phyloP scores from a whole-genome alignment of 2,113 vertebrate genomes.

The Pluvialis apricaria region DNA sequence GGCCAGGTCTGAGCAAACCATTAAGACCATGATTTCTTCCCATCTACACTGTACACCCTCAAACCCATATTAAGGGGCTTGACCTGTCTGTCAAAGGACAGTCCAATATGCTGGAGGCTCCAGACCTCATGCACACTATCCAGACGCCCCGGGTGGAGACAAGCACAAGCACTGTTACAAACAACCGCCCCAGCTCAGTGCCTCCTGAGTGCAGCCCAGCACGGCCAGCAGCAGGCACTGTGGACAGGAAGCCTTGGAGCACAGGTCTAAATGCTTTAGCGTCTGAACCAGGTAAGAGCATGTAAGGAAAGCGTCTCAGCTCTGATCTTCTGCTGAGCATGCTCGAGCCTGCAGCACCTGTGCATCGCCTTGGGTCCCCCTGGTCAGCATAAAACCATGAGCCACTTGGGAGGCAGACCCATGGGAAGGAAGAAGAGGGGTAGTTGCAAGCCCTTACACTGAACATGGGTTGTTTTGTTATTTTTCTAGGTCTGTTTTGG shows the following conservation, averaged over 20 bases:
- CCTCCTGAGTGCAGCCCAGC: neutral
- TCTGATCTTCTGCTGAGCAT: neutral
- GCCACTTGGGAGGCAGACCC: neutral
- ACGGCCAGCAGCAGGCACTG: neutral
- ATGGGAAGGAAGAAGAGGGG: neutral
- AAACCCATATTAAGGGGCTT: neutral
- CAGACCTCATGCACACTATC: neutral
- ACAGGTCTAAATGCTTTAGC: neutral
- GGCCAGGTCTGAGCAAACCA: neutral
- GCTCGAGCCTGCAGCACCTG: rapidly evolving
- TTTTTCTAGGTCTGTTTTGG: neutral
- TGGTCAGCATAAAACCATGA: neutral
- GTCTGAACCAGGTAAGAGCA: neutral
- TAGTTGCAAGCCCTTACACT: neutral
- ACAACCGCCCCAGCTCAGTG: rapidly evolving
- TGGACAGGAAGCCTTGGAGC: neutral
- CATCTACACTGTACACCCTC: neutral
- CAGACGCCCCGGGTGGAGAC: neutral
- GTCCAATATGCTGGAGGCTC: neutral
- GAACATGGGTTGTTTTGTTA: neutral
- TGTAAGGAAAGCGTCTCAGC: neutral
- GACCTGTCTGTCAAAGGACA: neutral
- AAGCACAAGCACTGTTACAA: neutral
- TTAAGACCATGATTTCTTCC: neutral
- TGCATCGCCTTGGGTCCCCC: neutral